Conservation (phyloP, 2,113 vertebrate genomes). For the Sturnira hondurensis region DNA sequence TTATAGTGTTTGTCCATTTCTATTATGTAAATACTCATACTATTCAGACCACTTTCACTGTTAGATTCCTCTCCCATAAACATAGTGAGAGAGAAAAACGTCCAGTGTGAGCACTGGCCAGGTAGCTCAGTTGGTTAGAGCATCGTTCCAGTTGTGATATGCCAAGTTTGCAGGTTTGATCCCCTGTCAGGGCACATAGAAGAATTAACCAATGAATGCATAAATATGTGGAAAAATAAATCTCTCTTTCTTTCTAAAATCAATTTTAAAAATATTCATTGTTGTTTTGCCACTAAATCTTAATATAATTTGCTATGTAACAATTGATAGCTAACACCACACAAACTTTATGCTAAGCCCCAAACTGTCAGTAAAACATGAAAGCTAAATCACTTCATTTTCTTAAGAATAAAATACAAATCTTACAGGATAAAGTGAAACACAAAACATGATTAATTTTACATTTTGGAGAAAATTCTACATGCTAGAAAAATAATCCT, state of each 20-base stretch:
- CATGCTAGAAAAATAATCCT: neutral
- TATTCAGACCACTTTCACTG: neutral
- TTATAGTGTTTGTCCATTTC: neutral
- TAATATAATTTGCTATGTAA: neutral
- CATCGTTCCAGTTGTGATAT: no score
- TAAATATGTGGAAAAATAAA: no score
- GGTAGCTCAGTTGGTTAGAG: no score
- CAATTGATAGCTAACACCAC: neutral
- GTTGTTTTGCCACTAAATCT: neutral
- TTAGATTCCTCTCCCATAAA: neutral
- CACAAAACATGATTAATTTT: conserved; percentile 19
- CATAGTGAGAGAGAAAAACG: neutral
- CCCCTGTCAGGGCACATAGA: no score
- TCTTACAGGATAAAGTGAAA: conserved; percentile 1
- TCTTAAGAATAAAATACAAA: neutral
- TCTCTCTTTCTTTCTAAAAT: no score
- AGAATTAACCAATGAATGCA: no score
- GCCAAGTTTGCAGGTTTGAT: no score
- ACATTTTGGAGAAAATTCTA: neutral
- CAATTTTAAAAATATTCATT: neutral
- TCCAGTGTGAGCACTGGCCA: neutral
- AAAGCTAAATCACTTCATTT: neutral
- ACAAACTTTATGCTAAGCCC: neutral
- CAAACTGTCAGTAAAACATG: neutral
- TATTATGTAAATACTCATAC: neutral